Evolutionary conservation across 2,888 invertebrate genomes (phyloP).

Genomic region (Drosophila fulvimacula): DNA sequence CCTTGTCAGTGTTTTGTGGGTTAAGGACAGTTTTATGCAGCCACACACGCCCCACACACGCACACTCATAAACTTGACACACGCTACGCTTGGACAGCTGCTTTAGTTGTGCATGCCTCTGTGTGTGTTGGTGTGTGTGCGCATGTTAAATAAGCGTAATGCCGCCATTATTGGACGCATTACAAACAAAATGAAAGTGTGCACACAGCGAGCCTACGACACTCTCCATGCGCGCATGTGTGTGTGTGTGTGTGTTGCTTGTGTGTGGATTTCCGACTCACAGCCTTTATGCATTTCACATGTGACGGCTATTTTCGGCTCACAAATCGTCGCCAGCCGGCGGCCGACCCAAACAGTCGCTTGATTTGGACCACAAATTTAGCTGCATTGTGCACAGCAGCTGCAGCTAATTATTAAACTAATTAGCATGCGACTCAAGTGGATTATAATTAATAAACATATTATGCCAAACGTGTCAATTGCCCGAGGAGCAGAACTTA

Average conservation of each 20-base stretch:
- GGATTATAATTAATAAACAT: slow-evolving; percentile 10
- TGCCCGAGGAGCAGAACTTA: background rate
- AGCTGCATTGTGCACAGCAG: slow-evolving; percentile 1
- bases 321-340: slow-evolving; percentile 18
- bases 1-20: slow-evolving; percentile 72
- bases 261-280: slow-evolving; percentile 27
- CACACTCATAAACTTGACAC: slow-evolving; percentile 21
- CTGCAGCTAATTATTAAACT: slow-evolving; percentile 25
- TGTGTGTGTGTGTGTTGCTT: slow-evolving; percentile 2
- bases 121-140: slow-evolving; percentile 43
- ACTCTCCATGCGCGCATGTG: slow-evolving; percentile 11
- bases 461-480: slow-evolving; percentile 1
- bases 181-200: slow-evolving; percentile 76
- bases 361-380: slow-evolving; percentile 21
- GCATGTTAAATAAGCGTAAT: slow-evolving; percentile 81
- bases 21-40: slow-evolving; percentile 78
- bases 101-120: slow-evolving; percentile 37
- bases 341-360: background rate
- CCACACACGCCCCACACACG: slow-evolving; percentile 39
- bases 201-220: slow-evolving; percentile 33
- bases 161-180: slow-evolving; percentile 79
- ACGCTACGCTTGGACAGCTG: slow-evolving; percentile 47
- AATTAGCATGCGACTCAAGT: slow-evolving; percentile 12
- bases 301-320: slow-evolving; percentile 35
- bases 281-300: slow-evolving; percentile 50